These are phyloP conservation scores for Megalurothrips usitatus DNA, from an alignment of 2,888 invertebrate species.

Conservation along the genomic window DNA sequence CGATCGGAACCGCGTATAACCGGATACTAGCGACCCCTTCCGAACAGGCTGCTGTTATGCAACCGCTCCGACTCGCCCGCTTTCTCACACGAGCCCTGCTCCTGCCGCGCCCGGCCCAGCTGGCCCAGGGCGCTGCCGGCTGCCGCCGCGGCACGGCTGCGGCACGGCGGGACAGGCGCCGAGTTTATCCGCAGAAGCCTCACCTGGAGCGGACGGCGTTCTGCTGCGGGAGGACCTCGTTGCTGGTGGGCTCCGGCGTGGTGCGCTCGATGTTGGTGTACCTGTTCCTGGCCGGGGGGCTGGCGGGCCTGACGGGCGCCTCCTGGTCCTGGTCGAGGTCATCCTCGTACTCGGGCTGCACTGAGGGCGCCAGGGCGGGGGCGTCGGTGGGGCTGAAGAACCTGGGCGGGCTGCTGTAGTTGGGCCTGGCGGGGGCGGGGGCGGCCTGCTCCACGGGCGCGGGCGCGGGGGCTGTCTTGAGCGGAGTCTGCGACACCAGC, in stretches of 20 bases:
- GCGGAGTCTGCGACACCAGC: constrained; percentile 26
- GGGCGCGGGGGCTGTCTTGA: constrained; percentile 40
- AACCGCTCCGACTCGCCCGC: neutral
- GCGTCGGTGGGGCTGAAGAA: constrained; percentile 27
- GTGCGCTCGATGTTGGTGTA: constrained; percentile 56
- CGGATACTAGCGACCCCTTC: neutral
- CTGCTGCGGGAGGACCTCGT: constrained; percentile 59
- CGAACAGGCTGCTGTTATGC: neutral
- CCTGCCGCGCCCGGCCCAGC: no score
- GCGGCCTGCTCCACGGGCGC: constrained; percentile 39
- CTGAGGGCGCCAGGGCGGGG: constrained; percentile 29
- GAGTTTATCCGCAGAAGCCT: constrained; percentile 45
- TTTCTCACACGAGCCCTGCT: neutral
- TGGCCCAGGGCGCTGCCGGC: neutral
- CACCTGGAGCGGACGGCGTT: constrained; percentile 53
- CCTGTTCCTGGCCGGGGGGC: constrained; percentile 44
- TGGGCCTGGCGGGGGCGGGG: constrained; percentile 40
- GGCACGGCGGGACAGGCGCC: constrained; percentile 44
- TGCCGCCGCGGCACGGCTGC: constrained; percentile 9
- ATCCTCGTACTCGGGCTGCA: constrained; percentile 28
- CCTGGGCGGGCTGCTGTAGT: constrained; percentile 43
- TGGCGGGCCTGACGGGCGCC: constrained; percentile 23
- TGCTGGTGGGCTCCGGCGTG: constrained; percentile 56
- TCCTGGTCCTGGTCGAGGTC: constrained; percentile 27
- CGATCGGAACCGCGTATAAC: neutral